Evolutionary conservation across 1,140 invertebrate species (phyloP), one percentile per base, ranked within the genome.

Genomic region (Sminthurides bifidus): DNA sequence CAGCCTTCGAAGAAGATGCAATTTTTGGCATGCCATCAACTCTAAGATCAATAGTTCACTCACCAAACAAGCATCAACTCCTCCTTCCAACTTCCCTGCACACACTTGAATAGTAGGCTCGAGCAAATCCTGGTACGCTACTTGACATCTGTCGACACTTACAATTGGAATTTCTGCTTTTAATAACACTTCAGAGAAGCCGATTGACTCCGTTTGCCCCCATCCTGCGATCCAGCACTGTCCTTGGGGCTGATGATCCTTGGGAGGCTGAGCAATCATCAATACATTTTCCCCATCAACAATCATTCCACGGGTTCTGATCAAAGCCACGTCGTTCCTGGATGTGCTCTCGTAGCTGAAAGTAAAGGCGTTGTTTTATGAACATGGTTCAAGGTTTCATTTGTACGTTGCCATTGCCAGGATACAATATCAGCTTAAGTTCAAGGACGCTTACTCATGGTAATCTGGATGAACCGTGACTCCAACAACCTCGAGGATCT

Each of bases 401-500:
- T n/a, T n/a, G n/a, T n/a, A n/a, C n/a, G n/a, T n/a, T n/a, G n/a
- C n/a, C n/a, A n/a, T n/a, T n/a, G n/a, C n/a, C n/a, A n/a, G n/a
- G n/a, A n/a, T n/a, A n/a, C n/a, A n/a, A n/a, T n/a, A n/a, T n/a
- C n/a, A n/a, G n/a, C n/a, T n/a, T n/a, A n/a, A n/a, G n/a, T n/a
- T n/a, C n/a, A n/a, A 48, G 21, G 3, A 31, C 5, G 21, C 17
- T 31, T 46, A 55, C 43, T 8, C 6, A 5, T 3, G 17, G 30
- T 49, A 56, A 17, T 56, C 27, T 15, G 54, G 54, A 56, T 56
- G 54, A 31, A 26, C 3, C 6, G 29, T 24, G 2, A 31, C 50
- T 15, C 29, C 24, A 1, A 15, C 5, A 12, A 56, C 31, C 21
- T 48, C 8, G 2, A 15, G 15, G 6, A n/a, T 19, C 24, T 56